A percentile compares a stretch with the other conserved stretches of the same genome.
Evolutionary conservation across 2,888 invertebrate species (phyloP).

Genomic region (Gastrophysa polygoni): DNA sequence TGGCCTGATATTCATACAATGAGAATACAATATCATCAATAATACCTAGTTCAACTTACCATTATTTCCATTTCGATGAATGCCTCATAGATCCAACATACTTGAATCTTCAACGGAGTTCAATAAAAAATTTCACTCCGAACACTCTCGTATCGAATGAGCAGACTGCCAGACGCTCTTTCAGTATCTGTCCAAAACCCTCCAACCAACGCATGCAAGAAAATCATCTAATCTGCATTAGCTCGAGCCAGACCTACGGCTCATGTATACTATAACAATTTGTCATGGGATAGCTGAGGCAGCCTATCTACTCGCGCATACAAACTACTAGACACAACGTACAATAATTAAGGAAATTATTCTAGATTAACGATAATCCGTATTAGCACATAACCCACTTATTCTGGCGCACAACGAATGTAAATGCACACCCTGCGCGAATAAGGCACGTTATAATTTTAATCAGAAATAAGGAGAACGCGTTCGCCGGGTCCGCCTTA

Average conservation of each 20-base stretch:
- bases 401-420: constrained; percentile 19
- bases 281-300: constrained; percentile 18
- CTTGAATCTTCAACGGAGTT: too few species aligned
- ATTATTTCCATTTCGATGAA: too few species aligned
- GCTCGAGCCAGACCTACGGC: neutral
- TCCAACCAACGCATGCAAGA: neutral
- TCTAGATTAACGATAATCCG: constrained; percentile 31
- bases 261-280: constrained; percentile 17
- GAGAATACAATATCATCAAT: too few species aligned
- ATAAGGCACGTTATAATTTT: constrained; percentile 26
- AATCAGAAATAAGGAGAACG: constrained; percentile 33
- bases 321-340: constrained; percentile 20
- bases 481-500: constrained; percentile 2
- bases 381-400: constrained; percentile 26
- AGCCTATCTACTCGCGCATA: constrained; percentile 21
- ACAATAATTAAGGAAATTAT: constrained; percentile 30
- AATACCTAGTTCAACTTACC: too few species aligned
- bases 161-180: too few species aligned
- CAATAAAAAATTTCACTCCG: too few species aligned
- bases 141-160: too few species aligned
- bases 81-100: too few species aligned
- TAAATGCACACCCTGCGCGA: constrained; percentile 12
- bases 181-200: too few species aligned
- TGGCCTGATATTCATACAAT: too few species aligned
- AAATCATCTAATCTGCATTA: neutral